Conservation (phyloP, 2,797 vertebrate genomes). For the Phalanger gymnotis region DNA sequence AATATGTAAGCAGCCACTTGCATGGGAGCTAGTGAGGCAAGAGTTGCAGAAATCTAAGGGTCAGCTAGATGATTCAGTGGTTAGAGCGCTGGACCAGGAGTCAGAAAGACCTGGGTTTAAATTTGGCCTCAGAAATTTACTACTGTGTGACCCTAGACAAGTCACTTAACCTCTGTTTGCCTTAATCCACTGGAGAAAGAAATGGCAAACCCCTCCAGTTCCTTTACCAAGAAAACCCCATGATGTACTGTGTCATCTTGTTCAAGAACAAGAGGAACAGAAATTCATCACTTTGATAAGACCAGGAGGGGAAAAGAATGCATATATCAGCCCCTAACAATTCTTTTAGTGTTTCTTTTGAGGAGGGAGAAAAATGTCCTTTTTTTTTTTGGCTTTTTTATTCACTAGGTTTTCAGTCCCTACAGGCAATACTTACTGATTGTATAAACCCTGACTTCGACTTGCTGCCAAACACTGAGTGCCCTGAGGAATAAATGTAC, state of each 20-base stretch:
- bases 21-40: background rate
- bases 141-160: background rate
- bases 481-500: constrained; percentile 3
- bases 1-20: background rate
- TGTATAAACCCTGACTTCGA: background rate
- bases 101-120: background rate
- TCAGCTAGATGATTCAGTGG: no score
- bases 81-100: background rate
- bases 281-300: background rate
- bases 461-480: background rate
- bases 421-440: background rate
- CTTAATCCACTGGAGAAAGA: background rate
- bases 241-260: background rate
- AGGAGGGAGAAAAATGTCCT: background rate
- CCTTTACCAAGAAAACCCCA: background rate
- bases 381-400: constrained; percentile 32
- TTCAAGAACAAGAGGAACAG: background rate
- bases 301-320: background rate
- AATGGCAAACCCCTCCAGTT: background rate
- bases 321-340: constrained; percentile 1
- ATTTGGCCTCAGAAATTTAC: background rate
- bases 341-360: background rate
- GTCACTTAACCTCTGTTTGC: background rate
- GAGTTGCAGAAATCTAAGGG: background rate
- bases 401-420: background rate